Conservation (phyloP, 2,888 invertebrate species). For the Serrognathus titanus region DNA sequence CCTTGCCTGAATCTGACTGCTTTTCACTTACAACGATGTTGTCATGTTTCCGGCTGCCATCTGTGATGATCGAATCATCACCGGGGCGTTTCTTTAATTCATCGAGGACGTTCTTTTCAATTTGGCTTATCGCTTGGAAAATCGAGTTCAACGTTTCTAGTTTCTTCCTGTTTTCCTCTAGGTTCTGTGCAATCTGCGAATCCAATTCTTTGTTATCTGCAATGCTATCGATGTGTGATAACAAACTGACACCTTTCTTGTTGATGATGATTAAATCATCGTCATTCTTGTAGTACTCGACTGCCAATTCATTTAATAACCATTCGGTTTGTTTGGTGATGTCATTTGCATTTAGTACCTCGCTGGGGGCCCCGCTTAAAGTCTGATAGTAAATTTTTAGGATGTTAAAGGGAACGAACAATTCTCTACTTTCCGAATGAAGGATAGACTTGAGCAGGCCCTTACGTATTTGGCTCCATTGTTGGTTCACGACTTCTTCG, state of each 20-base stretch:
- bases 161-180: constrained; percentile 18
- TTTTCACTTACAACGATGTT: constrained; percentile 29
- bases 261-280: constrained; percentile 38
- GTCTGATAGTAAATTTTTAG: constrained; percentile 45
- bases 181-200: constrained; percentile 6
- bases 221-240: constrained; percentile 7
- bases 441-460: constrained; percentile 42
- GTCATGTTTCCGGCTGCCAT: constrained; percentile 23
- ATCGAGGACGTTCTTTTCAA: constrained; percentile 28
- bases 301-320: constrained; percentile 41
- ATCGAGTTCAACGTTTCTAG: constrained; percentile 29
- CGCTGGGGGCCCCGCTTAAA: constrained; percentile 35
- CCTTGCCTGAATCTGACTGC: no score
- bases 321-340: constrained; percentile 42
- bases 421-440: constrained; percentile 39
- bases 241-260: constrained; percentile 9
- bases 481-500: constrained; percentile 33
- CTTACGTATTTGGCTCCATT: constrained; percentile 44
- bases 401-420: constrained; percentile 43
- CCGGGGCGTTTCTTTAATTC: constrained; percentile 25
- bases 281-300: constrained; percentile 37
- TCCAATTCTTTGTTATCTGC: constrained; percentile 9
- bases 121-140: constrained; percentile 28
- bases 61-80: constrained; percentile 34
- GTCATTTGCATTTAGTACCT: constrained; percentile 36